Percentiles rank a stretch among this genome's conserved stretches.
Evolutionary conservation across 2,888 invertebrate species (phyloP).

Genomic region (Byasa hedistus): DNA sequence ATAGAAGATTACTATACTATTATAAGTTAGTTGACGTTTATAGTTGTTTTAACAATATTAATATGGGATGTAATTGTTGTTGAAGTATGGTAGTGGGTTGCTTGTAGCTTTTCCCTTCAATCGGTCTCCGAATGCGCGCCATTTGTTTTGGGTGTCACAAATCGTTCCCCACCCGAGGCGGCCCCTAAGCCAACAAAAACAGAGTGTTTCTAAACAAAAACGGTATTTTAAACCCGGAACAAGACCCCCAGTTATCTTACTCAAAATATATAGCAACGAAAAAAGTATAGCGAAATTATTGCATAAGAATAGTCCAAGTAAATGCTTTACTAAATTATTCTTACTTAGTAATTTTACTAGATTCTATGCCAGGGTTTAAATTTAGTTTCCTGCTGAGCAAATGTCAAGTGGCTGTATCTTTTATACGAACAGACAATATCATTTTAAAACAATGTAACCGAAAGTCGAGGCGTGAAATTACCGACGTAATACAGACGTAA

Average conservation of each 20-base stretch:
- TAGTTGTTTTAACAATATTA: neutral
- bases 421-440: conserved; percentile 61
- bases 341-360: conserved; percentile 50
- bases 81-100: conserved; percentile 17
- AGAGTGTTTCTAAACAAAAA: conserved; percentile 64
- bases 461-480: conserved; percentile 61
- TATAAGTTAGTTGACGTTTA: neutral
- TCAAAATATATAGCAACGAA: conserved; percentile 27
- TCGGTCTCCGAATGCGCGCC: conserved; percentile 57
- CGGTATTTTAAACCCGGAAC: conserved; percentile 36
- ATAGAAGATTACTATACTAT: too few species aligned
- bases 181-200: conserved; percentile 57
- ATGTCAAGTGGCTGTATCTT: conserved; percentile 58
- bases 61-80: conserved; percentile 11
- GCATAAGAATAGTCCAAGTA: conserved; percentile 34
- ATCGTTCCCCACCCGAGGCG: conserved; percentile 49
- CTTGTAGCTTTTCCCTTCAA: conserved; percentile 46
- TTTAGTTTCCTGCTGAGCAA: conserved; percentile 52
- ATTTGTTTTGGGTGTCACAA: conserved; percentile 67
- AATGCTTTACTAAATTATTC: conserved; percentile 33
- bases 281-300: conserved; percentile 39
- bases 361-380: conserved; percentile 52
- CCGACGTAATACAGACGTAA: conserved; percentile 64
- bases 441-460: conserved; percentile 69
- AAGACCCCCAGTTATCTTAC: conserved; percentile 28